Percentiles rank a stretch among this genome's conserved stretches.
These are phyloP conservation scores for Chiridota heheva DNA, from an alignment of 35 echinoderm and acorn worm species.

Conservation along the genomic window DNA sequence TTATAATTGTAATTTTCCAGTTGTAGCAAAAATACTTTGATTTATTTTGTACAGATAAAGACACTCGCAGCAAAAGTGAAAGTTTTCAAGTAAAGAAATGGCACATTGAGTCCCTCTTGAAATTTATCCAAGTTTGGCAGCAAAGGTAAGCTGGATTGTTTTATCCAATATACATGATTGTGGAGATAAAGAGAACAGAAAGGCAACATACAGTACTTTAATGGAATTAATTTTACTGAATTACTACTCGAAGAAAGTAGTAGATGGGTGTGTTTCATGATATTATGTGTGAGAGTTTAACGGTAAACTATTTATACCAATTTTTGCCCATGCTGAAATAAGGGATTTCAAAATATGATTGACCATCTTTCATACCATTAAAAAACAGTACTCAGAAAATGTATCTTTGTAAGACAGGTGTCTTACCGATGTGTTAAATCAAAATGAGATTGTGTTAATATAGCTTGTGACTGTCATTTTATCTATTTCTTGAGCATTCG, in stretches of 20 bases:
- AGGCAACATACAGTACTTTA: not conserved
- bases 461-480: too few species aligned
- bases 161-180: not conserved
- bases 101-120: constrained; percentile 49
- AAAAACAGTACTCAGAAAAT: too few species aligned
- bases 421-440: too few species aligned
- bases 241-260: not conserved
- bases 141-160: constrained; percentile 44
- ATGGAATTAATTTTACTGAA: not conserved
- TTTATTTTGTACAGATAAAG: too few species aligned
- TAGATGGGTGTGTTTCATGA: not conserved
- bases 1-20: too few species aligned
- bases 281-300: not conserved
- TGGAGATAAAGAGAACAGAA: not conserved
- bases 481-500: too few species aligned
- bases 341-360: constrained; percentile 7
- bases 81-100: constrained; percentile 57
- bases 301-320: not conserved
- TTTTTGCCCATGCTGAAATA: not conserved
- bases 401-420: too few species aligned
- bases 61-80: too few species aligned
- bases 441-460: too few species aligned
- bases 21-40: too few species aligned
- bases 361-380: too few species aligned
- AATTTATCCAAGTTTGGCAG: constrained; percentile 47